Conservation (phyloP, 2,888 invertebrate genomes). For the Himalopsyche japonica region DNA sequence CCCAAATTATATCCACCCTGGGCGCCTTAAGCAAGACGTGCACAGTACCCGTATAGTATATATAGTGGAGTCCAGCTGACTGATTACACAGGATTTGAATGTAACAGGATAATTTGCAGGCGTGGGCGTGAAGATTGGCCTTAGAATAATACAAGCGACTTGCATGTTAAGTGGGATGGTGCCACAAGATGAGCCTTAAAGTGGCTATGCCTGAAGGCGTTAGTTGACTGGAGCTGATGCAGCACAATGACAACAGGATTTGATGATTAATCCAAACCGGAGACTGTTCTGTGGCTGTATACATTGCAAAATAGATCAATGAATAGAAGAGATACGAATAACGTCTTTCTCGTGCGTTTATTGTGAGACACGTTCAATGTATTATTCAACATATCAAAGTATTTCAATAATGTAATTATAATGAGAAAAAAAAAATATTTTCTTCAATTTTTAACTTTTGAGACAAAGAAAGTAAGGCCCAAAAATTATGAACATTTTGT, state of each 20-base stretch:
- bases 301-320: too few species aligned
- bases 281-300: too few species aligned
- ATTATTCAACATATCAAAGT: too few species aligned
- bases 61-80: neutral
- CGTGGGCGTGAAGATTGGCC: constrained; percentile 6
- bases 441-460: too few species aligned
- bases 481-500: too few species aligned
- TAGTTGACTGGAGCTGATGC: neutral
- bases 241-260: neutral
- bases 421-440: too few species aligned
- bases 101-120: constrained; percentile 3
- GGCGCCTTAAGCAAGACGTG: neutral
- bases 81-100: neutral
- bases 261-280: too few species aligned
- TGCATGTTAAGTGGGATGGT: neutral
- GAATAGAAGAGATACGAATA: too few species aligned
- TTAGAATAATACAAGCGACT: neutral
- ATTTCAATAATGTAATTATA: too few species aligned
- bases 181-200: neutral
- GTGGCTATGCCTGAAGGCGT: neutral
- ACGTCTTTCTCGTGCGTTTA: too few species aligned
- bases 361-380: too few species aligned
- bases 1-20: neutral
- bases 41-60: neutral
- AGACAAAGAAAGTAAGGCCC: too few species aligned